phyloP scores from a whole-genome alignment of 2,888 invertebrate species.

The Drosophila lacicola region DNA sequence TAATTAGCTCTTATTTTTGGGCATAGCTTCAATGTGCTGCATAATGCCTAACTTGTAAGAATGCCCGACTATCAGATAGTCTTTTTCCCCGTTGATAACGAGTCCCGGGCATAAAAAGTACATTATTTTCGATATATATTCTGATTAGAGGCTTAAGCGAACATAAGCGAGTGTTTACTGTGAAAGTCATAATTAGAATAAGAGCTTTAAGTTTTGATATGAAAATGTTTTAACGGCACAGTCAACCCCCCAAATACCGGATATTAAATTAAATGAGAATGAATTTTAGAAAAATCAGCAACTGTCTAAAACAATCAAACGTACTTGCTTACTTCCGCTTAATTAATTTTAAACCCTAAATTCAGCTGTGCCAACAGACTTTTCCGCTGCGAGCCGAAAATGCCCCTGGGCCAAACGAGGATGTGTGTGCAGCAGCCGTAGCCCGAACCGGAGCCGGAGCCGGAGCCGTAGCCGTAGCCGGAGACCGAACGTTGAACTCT shows the following conservation, averaged over 20 bases:
- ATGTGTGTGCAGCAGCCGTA: slow-evolving; percentile 29
- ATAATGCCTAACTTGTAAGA: too few relatives aligned
- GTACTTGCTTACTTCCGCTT: slow-evolving; percentile 76
- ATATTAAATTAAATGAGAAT: slow-evolving; percentile 57
- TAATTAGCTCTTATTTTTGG: too few relatives aligned
- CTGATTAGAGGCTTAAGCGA: too few relatives aligned
- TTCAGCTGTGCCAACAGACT: slow-evolving; percentile 66
- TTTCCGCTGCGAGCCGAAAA: slow-evolving; percentile 61
- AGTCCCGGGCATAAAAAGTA: too few relatives aligned
- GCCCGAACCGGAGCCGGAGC: background rate
- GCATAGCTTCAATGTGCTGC: too few relatives aligned
- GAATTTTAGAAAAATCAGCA: slow-evolving; percentile 52
- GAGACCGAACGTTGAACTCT: slow-evolving; percentile 8
- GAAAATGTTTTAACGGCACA: slow-evolving; percentile 15
- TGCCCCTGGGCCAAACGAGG: slow-evolving; percentile 61
- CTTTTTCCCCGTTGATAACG: too few relatives aligned
- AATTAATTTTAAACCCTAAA: slow-evolving; percentile 77
- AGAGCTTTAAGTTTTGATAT: background rate
- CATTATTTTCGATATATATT: too few relatives aligned
- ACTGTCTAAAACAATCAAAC: slow-evolving; percentile 78
- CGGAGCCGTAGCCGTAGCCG: background rate
- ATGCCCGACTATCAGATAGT: too few relatives aligned
- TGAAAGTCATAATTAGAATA: too few relatives aligned
- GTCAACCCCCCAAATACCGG: slow-evolving; percentile 32
- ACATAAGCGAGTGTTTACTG: too few relatives aligned